phyloP scores from a whole-genome alignment of 2,888 invertebrate genomes.

The Anthophora plumipes region DNA sequence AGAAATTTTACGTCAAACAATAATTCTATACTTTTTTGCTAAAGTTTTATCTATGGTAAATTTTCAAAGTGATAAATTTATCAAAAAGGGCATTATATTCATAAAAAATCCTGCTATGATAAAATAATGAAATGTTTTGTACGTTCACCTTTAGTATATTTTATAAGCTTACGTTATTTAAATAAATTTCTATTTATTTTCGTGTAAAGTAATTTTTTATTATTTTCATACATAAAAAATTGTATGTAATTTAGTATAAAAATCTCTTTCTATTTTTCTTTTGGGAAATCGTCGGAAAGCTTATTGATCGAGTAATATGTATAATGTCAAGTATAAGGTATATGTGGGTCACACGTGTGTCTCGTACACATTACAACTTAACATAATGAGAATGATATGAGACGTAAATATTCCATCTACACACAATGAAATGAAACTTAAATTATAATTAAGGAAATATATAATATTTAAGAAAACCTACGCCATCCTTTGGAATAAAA shows the following conservation, averaged over 20 bases:
- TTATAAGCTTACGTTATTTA: background rate
- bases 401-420: background rate
- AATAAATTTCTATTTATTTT: background rate
- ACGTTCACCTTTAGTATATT: background rate
- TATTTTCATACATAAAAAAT: background rate
- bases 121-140: too few relatives aligned
- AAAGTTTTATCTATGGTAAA: too few relatives aligned
- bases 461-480: too few relatives aligned
- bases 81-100: too few relatives aligned
- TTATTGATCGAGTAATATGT: constrained; percentile 60
- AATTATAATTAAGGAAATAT: too few relatives aligned
- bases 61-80: too few relatives aligned
- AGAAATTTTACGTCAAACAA: too few relatives aligned
- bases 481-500: too few relatives aligned
- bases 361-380: constrained; percentile 18
- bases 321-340: constrained; percentile 53
- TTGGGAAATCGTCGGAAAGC: constrained; percentile 55
- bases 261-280: constrained; percentile 55
- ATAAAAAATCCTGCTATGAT: too few relatives aligned
- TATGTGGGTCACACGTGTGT: constrained; percentile 55
- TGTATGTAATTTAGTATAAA: background rate
- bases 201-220: too few relatives aligned
- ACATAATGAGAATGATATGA: background rate
- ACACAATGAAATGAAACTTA: too few relatives aligned
- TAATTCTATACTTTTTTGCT: too few relatives aligned